These are phyloP conservation scores for Orchesellides sinensis DNA, from an alignment of 2,888 invertebrate species.

Conservation along the genomic window DNA sequence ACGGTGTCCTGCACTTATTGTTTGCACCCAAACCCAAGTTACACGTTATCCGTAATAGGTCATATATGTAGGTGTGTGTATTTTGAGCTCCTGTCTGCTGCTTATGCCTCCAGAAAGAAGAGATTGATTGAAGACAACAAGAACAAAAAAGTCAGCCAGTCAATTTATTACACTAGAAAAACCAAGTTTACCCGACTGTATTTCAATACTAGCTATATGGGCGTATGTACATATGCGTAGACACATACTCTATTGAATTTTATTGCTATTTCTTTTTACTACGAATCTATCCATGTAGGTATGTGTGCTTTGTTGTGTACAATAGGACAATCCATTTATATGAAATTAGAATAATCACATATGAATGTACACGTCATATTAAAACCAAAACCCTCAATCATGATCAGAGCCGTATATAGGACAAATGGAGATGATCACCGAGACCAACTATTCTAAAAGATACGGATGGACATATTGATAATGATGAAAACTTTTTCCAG, in stretches of 20 bases:
- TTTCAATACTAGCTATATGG: not conserved
- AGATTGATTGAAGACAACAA: conserved; percentile 3
- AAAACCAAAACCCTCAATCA: not conserved
- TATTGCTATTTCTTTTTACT: too few species aligned
- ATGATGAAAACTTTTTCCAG: not conserved
- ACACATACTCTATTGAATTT: not conserved
- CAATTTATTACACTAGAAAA: too few species aligned
- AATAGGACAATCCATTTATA: not conserved
- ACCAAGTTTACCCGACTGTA: not conserved
- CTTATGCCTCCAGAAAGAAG: not conserved
- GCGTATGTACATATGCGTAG: not conserved
- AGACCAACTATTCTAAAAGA: not conserved
- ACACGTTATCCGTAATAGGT: too few species aligned
- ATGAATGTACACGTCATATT: not conserved
- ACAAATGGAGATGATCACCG: not conserved
- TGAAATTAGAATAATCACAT: not conserved
- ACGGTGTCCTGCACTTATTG: too few species aligned
- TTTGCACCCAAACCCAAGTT: too few species aligned
- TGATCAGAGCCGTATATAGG: not conserved
- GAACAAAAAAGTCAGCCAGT: not conserved
- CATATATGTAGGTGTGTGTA: too few species aligned
- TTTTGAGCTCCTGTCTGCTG: too few species aligned
- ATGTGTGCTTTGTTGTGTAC: not conserved
- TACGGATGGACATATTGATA: not conserved
- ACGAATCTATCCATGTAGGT: not conserved